Conservation (phyloP, 2,113 vertebrate genomes). For the Lepidiolamprologus cunningtoni region DNA sequence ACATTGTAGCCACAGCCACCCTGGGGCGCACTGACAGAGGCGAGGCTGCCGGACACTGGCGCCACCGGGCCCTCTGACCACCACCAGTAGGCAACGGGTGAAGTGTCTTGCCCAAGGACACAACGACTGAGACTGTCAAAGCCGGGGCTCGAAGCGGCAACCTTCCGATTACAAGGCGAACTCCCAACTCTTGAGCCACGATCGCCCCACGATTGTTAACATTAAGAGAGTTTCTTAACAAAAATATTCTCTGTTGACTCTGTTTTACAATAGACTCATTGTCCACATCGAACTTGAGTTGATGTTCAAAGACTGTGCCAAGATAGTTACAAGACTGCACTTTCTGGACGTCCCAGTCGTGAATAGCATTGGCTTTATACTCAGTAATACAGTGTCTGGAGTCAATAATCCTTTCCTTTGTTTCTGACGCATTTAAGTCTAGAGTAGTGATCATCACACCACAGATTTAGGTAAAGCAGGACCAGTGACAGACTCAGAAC, state of each 20-base stretch:
- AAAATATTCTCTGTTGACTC: background rate
- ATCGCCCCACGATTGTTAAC: too few relatives aligned
- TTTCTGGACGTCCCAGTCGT: background rate
- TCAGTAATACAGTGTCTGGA: background rate
- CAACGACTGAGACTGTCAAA: rapidly evolving
- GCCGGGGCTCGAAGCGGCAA: too few relatives aligned
- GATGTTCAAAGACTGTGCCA: background rate
- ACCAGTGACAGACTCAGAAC: background rate
- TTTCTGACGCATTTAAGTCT: background rate
- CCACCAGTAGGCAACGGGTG: too few relatives aligned
- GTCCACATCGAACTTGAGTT: background rate
- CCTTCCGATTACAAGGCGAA: too few relatives aligned
- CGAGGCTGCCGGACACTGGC: too few relatives aligned
- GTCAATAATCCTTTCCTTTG: background rate
- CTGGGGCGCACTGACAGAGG: too few relatives aligned
- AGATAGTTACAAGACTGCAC: background rate
- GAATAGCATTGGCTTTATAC: background rate
- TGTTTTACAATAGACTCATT: background rate
- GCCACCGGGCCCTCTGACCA: too few relatives aligned
- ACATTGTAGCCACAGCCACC: too few relatives aligned
- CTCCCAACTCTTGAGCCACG: too few relatives aligned
- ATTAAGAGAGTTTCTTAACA: background rate
- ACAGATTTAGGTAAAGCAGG: background rate
- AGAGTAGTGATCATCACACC: background rate
- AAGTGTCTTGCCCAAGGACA: too few relatives aligned